These are phyloP conservation scores for Drosophila sechellia DNA, from an alignment of 1,140 invertebrate genomes.

Conservation along the genomic window DNA sequence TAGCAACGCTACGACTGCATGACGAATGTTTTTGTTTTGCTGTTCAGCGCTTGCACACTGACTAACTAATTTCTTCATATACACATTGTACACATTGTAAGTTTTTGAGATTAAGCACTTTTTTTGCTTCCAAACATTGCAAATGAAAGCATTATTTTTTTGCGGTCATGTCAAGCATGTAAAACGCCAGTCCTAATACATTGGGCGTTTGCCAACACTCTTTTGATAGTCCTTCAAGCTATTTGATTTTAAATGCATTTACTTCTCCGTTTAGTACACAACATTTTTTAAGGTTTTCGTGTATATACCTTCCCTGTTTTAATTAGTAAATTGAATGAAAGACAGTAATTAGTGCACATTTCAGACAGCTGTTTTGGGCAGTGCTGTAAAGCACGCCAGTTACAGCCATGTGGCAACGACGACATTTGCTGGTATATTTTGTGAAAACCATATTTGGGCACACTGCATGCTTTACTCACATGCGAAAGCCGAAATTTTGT, in stretches of 20 bases:
- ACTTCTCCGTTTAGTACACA: no score
- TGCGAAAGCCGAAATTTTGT: constrained; percentile 21
- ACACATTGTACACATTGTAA: background rate
- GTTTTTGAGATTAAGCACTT: background rate
- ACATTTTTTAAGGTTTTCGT: no score
- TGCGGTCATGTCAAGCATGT: background rate
- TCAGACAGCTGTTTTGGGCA: constrained; percentile 9
- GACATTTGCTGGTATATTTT: background rate
- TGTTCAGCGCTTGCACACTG: no score
- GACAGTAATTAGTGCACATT: background rate
- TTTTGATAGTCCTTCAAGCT: background rate
- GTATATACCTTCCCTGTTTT: background rate
- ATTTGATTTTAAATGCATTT: no score
- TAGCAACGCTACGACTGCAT: constrained; percentile 52
- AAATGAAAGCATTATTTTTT: background rate
- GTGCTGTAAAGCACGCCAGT: background rate
- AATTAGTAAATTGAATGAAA: no score
- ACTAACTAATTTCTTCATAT: background rate
- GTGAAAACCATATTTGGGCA: background rate
- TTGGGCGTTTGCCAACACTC: constrained; percentile 10
- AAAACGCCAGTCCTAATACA: background rate
- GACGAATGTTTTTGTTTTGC: background rate
- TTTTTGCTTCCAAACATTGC: background rate
- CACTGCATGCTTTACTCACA: constrained; percentile 16
- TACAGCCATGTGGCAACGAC: background rate